These are phyloP conservation scores for Hiodon tergisus DNA, from an alignment of 2,113 vertebrate genomes.

Conservation along the genomic window DNA sequence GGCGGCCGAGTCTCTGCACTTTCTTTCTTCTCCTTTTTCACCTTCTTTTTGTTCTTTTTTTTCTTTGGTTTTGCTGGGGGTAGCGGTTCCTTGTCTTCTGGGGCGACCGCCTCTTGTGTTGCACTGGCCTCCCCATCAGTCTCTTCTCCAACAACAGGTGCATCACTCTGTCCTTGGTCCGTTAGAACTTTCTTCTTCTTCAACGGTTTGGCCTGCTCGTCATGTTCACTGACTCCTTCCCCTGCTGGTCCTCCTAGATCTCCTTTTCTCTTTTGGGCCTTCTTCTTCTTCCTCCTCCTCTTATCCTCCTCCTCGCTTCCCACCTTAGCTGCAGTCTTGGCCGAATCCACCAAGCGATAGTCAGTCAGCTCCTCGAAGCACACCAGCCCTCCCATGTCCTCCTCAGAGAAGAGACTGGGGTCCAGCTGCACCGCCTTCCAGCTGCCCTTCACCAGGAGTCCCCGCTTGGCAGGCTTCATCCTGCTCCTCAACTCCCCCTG, in stretches of 20 bases:
- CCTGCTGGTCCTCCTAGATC: neutral
- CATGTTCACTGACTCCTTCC: neutral
- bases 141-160: neutral
- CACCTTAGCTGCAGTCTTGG: slow-evolving; percentile 35
- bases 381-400: slow-evolving; percentile 74
- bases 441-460: slow-evolving; percentile 71
- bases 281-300: slow-evolving; percentile 54
- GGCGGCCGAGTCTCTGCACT: slow-evolving; percentile 12
- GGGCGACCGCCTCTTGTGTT: slow-evolving; percentile 4
- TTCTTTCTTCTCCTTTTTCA: slow-evolving; percentile 38
- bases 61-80: neutral
- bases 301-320: slow-evolving; percentile 43
- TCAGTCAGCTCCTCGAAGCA: slow-evolving; percentile 89
- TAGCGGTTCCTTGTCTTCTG: neutral
- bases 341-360: slow-evolving; percentile 70
- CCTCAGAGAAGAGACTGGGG: slow-evolving; percentile 75
- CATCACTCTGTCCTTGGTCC: slow-evolving; percentile 5
- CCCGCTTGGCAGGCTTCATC: slow-evolving; percentile 48
- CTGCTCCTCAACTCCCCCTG: slow-evolving; percentile 30
- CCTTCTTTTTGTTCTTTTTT: slow-evolving; percentile 58
- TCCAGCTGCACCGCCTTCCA: slow-evolving; percentile 82
- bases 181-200: neutral
- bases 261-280: slow-evolving; percentile 6
- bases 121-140: neutral
- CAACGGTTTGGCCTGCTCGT: slow-evolving; percentile 3